phyloP scores from a whole-genome alignment of 2,113 vertebrate genomes.

The Psephotus haematonotus region DNA sequence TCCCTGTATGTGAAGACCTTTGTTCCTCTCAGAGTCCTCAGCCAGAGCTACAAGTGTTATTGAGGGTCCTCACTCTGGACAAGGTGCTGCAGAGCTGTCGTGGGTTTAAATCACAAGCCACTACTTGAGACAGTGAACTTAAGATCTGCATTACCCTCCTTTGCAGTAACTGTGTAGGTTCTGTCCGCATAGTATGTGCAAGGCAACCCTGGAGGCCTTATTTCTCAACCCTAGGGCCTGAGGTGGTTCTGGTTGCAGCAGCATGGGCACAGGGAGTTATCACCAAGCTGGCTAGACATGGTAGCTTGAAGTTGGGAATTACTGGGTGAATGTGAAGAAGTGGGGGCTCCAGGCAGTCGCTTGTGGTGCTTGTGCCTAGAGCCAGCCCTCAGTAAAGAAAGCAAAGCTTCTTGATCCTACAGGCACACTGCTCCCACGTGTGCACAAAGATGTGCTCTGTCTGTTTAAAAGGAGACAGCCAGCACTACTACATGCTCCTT shows the following conservation, averaged over 20 bases:
- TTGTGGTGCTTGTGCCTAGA: not conserved
- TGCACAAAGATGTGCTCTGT: not conserved
- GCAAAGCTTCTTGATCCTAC: not conserved
- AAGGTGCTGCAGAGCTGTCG: not conserved
- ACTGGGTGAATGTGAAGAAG: not conserved
- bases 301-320: not conserved
- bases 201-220: not conserved
- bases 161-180: not conserved
- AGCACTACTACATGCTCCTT: not conserved
- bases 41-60: not conserved
- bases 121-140: not conserved
- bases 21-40: not conserved
- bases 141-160: not conserved
- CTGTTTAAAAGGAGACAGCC: not conserved
- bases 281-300: rapidly evolving
- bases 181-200: not conserved
- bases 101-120: not conserved
- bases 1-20: not conserved
- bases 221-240: not conserved
- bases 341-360: not conserved
- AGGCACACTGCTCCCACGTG: rapidly evolving
- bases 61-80: not conserved
- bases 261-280: not conserved
- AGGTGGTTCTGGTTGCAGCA: not conserved
- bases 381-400: not conserved